These are phyloP conservation scores for Andrena marginata DNA, from an alignment of 2,888 invertebrate species.

Conservation along the genomic window DNA sequence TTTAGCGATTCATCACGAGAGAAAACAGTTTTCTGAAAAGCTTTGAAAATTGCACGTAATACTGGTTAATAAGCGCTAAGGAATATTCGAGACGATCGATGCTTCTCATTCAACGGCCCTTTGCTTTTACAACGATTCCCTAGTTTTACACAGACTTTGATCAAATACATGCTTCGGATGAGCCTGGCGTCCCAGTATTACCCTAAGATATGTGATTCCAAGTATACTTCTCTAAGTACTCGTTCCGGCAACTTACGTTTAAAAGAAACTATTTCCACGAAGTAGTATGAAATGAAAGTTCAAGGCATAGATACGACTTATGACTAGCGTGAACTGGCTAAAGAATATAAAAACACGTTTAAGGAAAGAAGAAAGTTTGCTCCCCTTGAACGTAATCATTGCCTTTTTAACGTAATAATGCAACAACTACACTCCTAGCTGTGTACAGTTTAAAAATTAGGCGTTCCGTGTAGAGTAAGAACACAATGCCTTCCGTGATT, in stretches of 20 bases:
- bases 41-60: slow-evolving; percentile 23
- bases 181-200: slow-evolving; percentile 53
- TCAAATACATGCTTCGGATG: slow-evolving; percentile 43
- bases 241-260: slow-evolving; percentile 38
- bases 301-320: slow-evolving; percentile 56
- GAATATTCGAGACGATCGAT: slow-evolving; percentile 11
- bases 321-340: slow-evolving; percentile 77
- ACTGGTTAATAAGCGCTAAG: slow-evolving; percentile 14
- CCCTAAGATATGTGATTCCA: slow-evolving; percentile 70
- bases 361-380: slow-evolving; percentile 18
- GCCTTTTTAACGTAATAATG: slow-evolving; percentile 18
- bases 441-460: slow-evolving; percentile 32
- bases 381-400: neutral
- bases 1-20: slow-evolving; percentile 11
- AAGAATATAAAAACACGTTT: slow-evolving; percentile 35
- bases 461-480: slow-evolving; percentile 30
- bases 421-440: slow-evolving; percentile 10
- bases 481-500: slow-evolving; percentile 24
- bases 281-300: slow-evolving; percentile 20
- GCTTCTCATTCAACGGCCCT: neutral
- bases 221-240: slow-evolving; percentile 13
- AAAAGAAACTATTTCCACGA: slow-evolving; percentile 19
- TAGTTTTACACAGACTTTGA: neutral
- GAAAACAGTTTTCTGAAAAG: slow-evolving; percentile 14
- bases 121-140: slow-evolving; percentile 6